Evolutionary conservation across 92 coral and sea anemone genomes (phyloP), one percentile per base, ranked within the genome.

Genomic region (Epizoanthus stellaris): DNA sequence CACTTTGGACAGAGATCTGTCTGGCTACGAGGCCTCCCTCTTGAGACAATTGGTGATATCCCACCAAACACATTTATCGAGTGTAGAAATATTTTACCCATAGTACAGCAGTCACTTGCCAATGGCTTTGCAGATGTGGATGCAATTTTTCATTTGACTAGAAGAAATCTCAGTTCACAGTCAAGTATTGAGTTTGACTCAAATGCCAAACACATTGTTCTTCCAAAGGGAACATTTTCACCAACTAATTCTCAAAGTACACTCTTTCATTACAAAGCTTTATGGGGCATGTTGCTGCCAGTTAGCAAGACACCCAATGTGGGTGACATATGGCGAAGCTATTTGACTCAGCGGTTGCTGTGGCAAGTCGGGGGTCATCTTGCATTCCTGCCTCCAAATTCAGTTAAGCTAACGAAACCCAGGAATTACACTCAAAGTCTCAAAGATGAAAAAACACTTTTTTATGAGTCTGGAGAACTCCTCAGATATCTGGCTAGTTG

Each of bases 261-360:
- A 19, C 25, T 79, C 5, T 79, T 79, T 45, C 83, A 79, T 79
- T 79, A 79, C 39, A 79, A 23, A 40, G 71, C 83, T 16, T 6
- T 79, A 45, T 79, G 83, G 83, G 83, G 83, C 40, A n/a, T 79
- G 83, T 21, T 79, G 72, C 34, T 79, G 65, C 83, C 83, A 19
- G 60, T 79, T 12, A 79, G 83, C 52, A 79, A 6, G 53, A 40
- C 72, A 0, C n/a, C 40, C 15, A 62, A 61, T 23, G 83, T 43
- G 61, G 83, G 72, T 45, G 83, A 79, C 47, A 62, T 79, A 43
- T 79, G 83, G 83, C 72, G 83, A 40, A 70, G 83, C 25, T 79
- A 79, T 30, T 43, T 79, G 40, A 45, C 83, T 20, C 83, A 79
- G 17, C 62, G 83, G 52, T 59, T 79, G 13, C 20, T 79, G 17